Base-by-base conservation (phyloP, 2,888 invertebrate genomes). In the Venusia cambrica region DNA sequence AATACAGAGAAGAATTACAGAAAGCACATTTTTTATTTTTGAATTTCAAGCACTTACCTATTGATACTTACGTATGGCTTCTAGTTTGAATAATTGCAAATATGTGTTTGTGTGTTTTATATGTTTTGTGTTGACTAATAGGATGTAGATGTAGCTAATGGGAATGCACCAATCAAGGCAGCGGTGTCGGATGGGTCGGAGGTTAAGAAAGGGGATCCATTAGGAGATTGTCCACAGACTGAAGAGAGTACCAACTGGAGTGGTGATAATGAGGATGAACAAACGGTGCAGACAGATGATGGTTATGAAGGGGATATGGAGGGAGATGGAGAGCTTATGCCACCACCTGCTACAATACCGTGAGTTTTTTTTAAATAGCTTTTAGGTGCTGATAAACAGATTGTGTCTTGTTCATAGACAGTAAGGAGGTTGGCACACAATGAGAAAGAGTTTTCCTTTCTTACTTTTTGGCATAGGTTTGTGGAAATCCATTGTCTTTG, bases 301-400 rank as follows among this genome's bases (percentile, higher is more conserved):
- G 91, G 92, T 11, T 91, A 92, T 62, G 90, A 89, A 51, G 83
- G 87, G 1, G 83, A 85, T 38, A 87, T 85, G 71, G 89, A 89
- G 53, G 89, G 90, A 19, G 95, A 95, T 60, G 90, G 91, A 2
- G 90, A 91, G 31, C 89, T 96, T 13, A 97, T 97, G 96, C 96
- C 96, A 1, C 96, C 96, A 1, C 96, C 96, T 0, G 91, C 92
- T 39, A 70, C 85, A 14, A 89, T 91, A 6, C 87, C 80, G 84
- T 84, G 54, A 79, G 84, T 16, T 30, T 31, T 12, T 11, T 21
- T 26, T 9, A 5, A 7, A 7, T 10, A 25, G 7, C 9, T 16
- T 26, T 28, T 22, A 18, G 3, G 1, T 18, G 3, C 3, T 5
- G 13, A 8, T 12, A n/a, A 11, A 25, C 11, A 8, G 7, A n/a